Evolutionary conservation across 92 coral and sea anemone genomes (phyloP).

Genomic region (Phenganax subtilis): DNA sequence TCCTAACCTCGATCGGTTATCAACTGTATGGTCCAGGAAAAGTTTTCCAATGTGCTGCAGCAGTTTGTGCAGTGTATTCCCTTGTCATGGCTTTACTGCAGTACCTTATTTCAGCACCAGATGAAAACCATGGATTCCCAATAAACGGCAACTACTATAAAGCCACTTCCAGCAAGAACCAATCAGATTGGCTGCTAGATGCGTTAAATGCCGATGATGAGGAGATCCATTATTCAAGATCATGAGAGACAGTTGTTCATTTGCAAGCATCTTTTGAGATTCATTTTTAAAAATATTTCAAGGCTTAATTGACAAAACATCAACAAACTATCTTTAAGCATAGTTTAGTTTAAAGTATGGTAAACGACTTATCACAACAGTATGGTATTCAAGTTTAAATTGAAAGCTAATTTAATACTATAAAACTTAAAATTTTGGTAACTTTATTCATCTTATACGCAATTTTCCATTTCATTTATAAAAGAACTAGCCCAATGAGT

Average conservation of each 20-base stretch:
- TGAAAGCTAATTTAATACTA: too few species aligned
- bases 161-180: constrained; percentile 44
- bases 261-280: too few species aligned
- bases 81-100: constrained; percentile 71
- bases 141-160: constrained; percentile 59
- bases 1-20: constrained; percentile 63
- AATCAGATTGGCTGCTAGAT: constrained; percentile 84
- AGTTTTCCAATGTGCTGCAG: constrained; percentile 91
- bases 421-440: too few species aligned
- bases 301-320: too few species aligned
- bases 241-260: background rate
- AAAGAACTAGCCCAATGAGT: too few species aligned
- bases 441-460: too few species aligned
- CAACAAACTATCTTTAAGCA: too few species aligned
- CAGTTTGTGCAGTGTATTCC: constrained; percentile 76
- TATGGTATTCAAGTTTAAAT: too few species aligned
- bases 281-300: too few species aligned
- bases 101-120: constrained; percentile 70
- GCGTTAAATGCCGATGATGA: constrained; percentile 93
- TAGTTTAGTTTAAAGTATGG: too few species aligned
- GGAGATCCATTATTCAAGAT: constrained; percentile 59
- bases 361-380: too few species aligned
- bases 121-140: constrained; percentile 48
- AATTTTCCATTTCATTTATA: too few species aligned
- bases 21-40: constrained; percentile 76